These are phyloP conservation scores for Sebastolobus altivelis DNA, from an alignment of 2,797 vertebrate genomes.

Conservation along the genomic window DNA sequence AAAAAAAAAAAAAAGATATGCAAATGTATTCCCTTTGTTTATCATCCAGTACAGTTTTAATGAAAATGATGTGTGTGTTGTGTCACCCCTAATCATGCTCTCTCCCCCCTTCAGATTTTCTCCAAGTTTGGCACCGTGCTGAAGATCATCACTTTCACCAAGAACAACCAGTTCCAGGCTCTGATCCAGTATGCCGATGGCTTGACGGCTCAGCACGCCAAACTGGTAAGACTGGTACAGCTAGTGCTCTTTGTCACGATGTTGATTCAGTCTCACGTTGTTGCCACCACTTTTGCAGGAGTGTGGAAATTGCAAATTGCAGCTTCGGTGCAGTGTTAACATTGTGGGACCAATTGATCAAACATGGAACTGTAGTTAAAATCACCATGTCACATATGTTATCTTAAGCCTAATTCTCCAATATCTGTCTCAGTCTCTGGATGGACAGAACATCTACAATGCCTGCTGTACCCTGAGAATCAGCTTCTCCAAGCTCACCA, in stretches of 20 bases:
- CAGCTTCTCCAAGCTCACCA: slow-evolving; percentile 98
- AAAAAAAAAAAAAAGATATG: neutral
- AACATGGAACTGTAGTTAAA: neutral
- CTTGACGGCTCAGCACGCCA: slow-evolving; percentile 94
- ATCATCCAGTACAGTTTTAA: neutral
- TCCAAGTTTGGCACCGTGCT: slow-evolving; percentile 90
- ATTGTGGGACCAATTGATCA: neutral
- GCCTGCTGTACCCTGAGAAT: slow-evolving; percentile 97
- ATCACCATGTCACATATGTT: neutral
- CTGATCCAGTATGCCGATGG: slow-evolving; percentile 95
- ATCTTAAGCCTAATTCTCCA: neutral
- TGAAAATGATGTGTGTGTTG: neutral
- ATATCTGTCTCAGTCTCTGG: slow-evolving; percentile 87
- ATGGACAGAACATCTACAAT: slow-evolving; percentile 99
- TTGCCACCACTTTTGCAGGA: neutral
- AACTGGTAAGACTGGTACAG: slow-evolving; percentile 87
- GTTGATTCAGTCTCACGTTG: neutral
- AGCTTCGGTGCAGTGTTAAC: neutral
- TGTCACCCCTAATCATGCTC: neutral
- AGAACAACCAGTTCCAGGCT: slow-evolving; percentile 99
- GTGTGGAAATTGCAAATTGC: neutral
- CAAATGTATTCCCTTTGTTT: neutral
- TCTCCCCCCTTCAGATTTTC: slow-evolving; percentile 75
- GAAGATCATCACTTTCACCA: slow-evolving; percentile 98
- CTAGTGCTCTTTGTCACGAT: neutral